Conservation (phyloP, 2,888 invertebrate genomes). For the Nowickia ferox region DNA sequence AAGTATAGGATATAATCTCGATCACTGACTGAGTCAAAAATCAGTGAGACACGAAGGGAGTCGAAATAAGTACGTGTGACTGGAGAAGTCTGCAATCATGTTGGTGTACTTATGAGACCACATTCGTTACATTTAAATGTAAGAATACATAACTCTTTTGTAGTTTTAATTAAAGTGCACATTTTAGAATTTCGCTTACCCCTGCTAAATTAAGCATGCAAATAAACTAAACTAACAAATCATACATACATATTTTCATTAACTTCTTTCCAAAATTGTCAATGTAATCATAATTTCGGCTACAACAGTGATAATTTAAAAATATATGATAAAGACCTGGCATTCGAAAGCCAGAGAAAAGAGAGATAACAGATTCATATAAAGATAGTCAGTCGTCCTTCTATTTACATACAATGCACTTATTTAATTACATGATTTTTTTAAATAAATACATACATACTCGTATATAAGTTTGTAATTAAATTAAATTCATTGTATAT, state of each 20-base stretch:
- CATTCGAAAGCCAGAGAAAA: not conserved
- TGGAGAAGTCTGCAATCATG: not conserved
- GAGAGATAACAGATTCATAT: not conserved
- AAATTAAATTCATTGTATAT: not conserved
- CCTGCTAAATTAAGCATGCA: conserved; percentile 15
- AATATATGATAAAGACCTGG: not conserved
- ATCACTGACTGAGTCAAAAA: no score
- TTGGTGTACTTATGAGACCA: not conserved
- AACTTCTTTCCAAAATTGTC: conserved; percentile 37
- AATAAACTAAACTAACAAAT: conserved; percentile 5
- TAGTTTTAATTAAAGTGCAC: not conserved
- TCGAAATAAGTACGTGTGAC: no score
- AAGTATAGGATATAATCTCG: no score
- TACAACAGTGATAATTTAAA: not conserved
- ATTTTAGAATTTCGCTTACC: conserved; percentile 21
- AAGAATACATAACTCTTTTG: no score
- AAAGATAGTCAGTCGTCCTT: not conserved
- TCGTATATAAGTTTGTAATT: not conserved
- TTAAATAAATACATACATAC: not conserved
- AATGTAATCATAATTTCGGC: conserved; percentile 41
- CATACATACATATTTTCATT: conserved; percentile 36
- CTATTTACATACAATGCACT: not conserved
- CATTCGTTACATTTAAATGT: not conserved
- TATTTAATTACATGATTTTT: not conserved
- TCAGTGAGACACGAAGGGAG: no score